Evolutionary conservation across 1,140 invertebrate genomes (phyloP), one percentile per base, ranked within the genome.

Genomic region (Orchestia grillus): DNA sequence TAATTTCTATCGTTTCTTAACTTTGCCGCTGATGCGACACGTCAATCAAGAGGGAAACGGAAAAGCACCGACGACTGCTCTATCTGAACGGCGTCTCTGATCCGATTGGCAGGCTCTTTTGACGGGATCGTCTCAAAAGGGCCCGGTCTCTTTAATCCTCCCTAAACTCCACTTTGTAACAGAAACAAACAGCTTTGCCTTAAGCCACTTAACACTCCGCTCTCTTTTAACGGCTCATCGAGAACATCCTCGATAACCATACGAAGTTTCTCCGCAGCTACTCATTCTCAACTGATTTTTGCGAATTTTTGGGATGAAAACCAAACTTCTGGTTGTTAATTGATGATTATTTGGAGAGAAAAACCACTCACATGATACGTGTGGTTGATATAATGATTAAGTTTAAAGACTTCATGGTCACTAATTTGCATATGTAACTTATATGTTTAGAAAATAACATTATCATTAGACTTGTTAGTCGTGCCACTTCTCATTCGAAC

Each of bases 51-150:
- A 77, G 62, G 28, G 62, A 77, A 77, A 77, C 28, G 62, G 62
- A 77, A 77, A 77, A 77, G 62, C 28, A 77, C 88, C 88, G 88
- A 90, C 88, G 8, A 42, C 15, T 15, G 88, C 41, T 90, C 88
- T 90, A 90, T 90, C 88, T 42, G 88, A 43, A 41, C 88, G 88
- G 88, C 88, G n/a, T 42, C 88, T 90, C 41, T 90, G 88, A 90
- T 90, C 88, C 88, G 88, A 90, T 90, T 90, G 88, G 41, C n/a
- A 41, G 41, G 41, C 11, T 28, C 43, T 41, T 90, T 90, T 90
- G 88, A 44, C 88, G 88, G 88, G 43, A 90, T 41, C 88, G n/a
- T 90, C 88, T 42, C 88, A 90, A 90, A 90, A 90, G 88, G 88
- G 0, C 43, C 43, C 88, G 88, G 43, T 90, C 88, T 41, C 88